Evolutionary conservation across 2,797 vertebrate species (phyloP).

Genomic region (Pangasius sanitwongsei): DNA sequence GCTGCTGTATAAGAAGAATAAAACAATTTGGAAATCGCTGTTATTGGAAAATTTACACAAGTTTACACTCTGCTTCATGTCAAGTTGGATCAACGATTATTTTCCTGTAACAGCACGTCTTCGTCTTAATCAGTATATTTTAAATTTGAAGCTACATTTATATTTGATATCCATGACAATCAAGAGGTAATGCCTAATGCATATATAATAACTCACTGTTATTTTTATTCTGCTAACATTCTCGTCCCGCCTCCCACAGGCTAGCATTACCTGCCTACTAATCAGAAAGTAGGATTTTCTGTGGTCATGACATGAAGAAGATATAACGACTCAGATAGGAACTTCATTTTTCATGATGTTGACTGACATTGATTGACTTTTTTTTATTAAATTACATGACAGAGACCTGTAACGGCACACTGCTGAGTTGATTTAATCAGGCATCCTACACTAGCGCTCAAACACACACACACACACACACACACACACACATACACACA

Average conservation of each 20-base stretch:
- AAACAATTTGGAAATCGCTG: not conserved
- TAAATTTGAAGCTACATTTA: not conserved
- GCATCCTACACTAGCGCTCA: constrained; percentile 51
- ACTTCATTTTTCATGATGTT: not conserved
- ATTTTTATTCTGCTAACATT: not conserved
- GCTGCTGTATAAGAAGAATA: not conserved
- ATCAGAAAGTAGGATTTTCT: constrained; percentile 8
- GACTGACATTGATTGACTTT: constrained; percentile 38
- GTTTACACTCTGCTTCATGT: not conserved
- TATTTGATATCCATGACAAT: not conserved
- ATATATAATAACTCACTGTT: not conserved
- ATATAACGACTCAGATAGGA: not conserved
- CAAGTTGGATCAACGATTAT: not conserved
- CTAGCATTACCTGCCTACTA: not conserved
- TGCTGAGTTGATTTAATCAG: constrained; percentile 28
- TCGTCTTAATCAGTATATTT: not conserved
- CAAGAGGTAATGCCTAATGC: not conserved
- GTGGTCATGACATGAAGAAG: not conserved
- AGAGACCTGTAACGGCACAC: not conserved
- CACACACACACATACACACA: not conserved
- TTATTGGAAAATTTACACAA: not conserved
- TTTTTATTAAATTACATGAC: constrained; percentile 22
- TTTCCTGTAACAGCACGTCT: not conserved
- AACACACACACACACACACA: constrained; percentile 65
- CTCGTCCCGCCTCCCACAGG: not conserved